These are phyloP conservation scores for Aphis gossypii DNA, from an alignment of 1,140 invertebrate genomes.

Conservation along the genomic window DNA sequence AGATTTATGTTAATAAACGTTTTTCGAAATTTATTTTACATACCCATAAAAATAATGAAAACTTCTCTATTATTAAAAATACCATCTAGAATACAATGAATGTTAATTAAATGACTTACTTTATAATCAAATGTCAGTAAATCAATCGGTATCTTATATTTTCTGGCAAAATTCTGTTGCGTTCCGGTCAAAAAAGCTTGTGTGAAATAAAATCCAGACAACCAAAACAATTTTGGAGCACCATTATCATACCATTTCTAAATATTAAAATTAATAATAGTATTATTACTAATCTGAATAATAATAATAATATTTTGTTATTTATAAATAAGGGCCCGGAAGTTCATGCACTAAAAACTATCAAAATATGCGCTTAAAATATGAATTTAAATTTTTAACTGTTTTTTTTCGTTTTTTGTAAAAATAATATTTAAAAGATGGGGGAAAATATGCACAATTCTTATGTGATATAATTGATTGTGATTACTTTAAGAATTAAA, in stretches of 20 bases:
- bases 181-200: conserved; percentile 94
- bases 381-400: too few species aligned
- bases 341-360: too few species aligned
- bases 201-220: conserved; percentile 95
- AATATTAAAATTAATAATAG: conserved; percentile 19
- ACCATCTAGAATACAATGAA: not conserved
- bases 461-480: too few species aligned
- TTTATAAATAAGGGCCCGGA: too few species aligned
- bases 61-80: not conserved
- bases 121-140: conserved; percentile 85
- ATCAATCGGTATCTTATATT: conserved; percentile 90
- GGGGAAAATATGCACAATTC: too few species aligned
- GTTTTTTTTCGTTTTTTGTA: too few species aligned
- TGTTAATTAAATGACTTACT: conserved; percentile 64
- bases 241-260: conserved; percentile 85
- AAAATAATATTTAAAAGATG: too few species aligned
- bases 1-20: not conserved
- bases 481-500: too few species aligned
- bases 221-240: conserved; percentile 86
- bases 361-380: too few species aligned
- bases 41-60: not conserved
- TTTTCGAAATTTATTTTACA: not conserved
- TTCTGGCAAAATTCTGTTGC: conserved; percentile 91
- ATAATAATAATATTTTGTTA: not conserved
- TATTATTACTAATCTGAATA: not conserved